Percentiles rank a stretch among this genome's conserved stretches.
phyloP scores from a whole-genome alignment of 2,113 vertebrate species.

The Daboia siamensis region DNA sequence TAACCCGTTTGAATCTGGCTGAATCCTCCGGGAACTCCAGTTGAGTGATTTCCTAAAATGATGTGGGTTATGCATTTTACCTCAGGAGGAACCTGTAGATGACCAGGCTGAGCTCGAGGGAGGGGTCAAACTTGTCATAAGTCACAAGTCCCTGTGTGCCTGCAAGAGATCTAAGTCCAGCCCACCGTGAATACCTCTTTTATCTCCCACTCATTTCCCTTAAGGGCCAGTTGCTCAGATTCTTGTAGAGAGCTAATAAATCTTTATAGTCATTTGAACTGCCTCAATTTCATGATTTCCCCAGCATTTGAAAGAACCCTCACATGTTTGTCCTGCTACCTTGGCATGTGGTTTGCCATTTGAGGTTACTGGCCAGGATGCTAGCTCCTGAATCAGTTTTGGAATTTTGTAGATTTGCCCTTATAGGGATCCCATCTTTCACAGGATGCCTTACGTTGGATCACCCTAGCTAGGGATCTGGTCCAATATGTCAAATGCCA shows the following conservation, averaged over 20 bases:
- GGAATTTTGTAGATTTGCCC: not conserved
- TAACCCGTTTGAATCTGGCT: not conserved
- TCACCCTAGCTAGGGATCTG: not conserved
- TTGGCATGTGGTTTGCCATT: not conserved
- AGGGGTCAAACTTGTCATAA: too few relatives aligned
- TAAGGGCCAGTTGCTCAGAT: too few relatives aligned
- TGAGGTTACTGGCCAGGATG: not conserved
- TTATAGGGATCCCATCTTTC: not conserved
- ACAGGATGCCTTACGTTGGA: not conserved
- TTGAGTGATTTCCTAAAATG: not conserved
- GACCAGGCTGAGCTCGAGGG: too few relatives aligned
- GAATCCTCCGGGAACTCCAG: not conserved
- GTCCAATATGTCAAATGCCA: not conserved
- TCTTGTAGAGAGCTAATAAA: too few relatives aligned
- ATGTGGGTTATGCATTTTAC: not conserved
- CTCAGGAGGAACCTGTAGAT: not conserved
- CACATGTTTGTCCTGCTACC: not conserved
- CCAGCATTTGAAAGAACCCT: not conserved
- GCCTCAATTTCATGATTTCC: too few relatives aligned
- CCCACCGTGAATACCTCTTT: too few relatives aligned
- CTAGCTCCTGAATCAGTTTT: not conserved
- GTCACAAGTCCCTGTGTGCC: too few relatives aligned
- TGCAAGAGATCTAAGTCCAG: too few relatives aligned
- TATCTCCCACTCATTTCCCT: too few relatives aligned
- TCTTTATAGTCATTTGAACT: too few relatives aligned